These are phyloP conservation scores for Phyto melanocephala DNA, from an alignment of 2,888 invertebrate genomes.

Conservation along the genomic window DNA sequence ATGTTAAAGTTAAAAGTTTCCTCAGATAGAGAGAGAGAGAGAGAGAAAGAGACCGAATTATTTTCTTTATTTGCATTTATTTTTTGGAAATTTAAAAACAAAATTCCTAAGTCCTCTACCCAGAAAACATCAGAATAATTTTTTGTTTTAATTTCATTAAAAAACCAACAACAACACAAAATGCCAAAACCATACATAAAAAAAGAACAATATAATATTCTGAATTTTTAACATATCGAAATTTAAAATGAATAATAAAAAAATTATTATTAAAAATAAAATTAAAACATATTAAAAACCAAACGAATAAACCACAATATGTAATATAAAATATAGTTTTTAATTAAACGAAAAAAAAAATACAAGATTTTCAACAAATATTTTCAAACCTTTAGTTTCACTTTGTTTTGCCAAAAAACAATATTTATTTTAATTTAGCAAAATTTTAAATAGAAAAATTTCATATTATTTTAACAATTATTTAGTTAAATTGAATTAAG, in stretches of 20 bases:
- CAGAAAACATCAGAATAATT: not conserved
- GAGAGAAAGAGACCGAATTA: too few relatives aligned
- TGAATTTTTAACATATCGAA: conserved; percentile 78
- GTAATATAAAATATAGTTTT: conserved; percentile 23
- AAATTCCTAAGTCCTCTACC: conserved; percentile 51
- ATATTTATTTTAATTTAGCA: conserved; percentile 20
- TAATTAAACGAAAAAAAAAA: not conserved
- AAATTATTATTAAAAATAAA: conserved; percentile 43
- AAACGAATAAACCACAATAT: conserved; percentile 10
- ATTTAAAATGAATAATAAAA: conserved; percentile 66
- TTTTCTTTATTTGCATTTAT: too few relatives aligned
- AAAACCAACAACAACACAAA: conserved; percentile 31
- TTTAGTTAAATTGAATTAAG: conserved; percentile 64
- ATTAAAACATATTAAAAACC: conserved; percentile 33
- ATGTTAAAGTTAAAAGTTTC: too few relatives aligned
- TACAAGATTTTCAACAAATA: not conserved
- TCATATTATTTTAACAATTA: conserved; percentile 24
- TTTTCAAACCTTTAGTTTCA: not conserved
- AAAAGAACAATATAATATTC: conserved; percentile 68
- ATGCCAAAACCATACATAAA: conserved; percentile 61
- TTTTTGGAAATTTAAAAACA: too few relatives aligned
- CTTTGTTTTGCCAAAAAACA: conserved; percentile 8
- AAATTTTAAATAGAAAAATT: conserved; percentile 45
- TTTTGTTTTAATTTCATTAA: not conserved
- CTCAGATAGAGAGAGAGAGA: too few relatives aligned